Conservation (phyloP, 2,888 invertebrate species). For the Scaptomyza parva region DNA sequence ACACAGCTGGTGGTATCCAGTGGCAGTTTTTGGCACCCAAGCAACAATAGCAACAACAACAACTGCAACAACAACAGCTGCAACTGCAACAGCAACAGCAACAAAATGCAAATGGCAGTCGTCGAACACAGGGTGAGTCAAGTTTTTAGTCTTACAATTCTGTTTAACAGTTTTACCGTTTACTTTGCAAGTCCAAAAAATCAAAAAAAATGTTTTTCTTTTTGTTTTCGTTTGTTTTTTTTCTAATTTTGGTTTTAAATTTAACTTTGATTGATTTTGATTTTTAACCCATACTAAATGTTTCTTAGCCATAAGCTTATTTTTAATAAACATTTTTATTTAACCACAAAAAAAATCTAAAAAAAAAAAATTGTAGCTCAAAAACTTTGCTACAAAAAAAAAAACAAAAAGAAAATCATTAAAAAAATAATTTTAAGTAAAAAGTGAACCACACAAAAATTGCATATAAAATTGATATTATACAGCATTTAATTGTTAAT, state of each 20-base stretch:
- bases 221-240: constrained; percentile 27
- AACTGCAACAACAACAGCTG: constrained; percentile 16
- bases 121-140: constrained; percentile 59
- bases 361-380: constrained; percentile 29
- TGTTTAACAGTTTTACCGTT: constrained; percentile 25
- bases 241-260: constrained; percentile 27
- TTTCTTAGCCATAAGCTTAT: constrained; percentile 75
- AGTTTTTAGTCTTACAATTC: not conserved
- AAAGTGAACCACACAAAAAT: constrained; percentile 61
- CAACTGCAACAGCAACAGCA: constrained; percentile 19
- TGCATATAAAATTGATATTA: constrained; percentile 81
- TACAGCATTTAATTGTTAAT: constrained; percentile 78
- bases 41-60: constrained; percentile 53
- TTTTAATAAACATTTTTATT: constrained; percentile 60
- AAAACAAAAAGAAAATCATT: constrained; percentile 18
- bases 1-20: constrained; percentile 99
- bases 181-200: constrained; percentile 62
- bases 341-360: constrained; percentile 31
- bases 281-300: constrained; percentile 62
- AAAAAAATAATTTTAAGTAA: constrained; percentile 46
- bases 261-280: constrained; percentile 44
- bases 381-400: constrained; percentile 8
- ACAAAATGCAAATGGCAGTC: constrained; percentile 11
- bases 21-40: constrained; percentile 86
- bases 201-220: constrained; percentile 29